A percentile compares a stretch with the other conserved stretches of the same genome.
Evolutionary conservation across 2,888 invertebrate species (phyloP).

Genomic region (Tromatobia lineatoria): DNA sequence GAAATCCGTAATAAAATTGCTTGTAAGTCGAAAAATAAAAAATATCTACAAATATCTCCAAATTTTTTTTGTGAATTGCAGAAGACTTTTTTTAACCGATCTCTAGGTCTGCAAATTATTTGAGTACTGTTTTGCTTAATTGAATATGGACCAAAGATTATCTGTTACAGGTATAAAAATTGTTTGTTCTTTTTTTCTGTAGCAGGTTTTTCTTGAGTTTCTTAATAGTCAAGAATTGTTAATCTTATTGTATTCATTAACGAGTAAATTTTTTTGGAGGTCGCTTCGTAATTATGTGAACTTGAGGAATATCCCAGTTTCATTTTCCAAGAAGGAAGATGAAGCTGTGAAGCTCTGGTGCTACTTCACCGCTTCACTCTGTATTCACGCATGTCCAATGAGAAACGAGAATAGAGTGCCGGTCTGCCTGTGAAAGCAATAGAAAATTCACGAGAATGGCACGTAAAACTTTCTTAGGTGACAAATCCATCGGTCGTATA

Average conservation of each 20-base stretch:
- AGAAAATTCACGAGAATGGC: slow-evolving; percentile 75
- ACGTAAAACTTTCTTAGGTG: slow-evolving; percentile 80
- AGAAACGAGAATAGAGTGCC: slow-evolving; percentile 27
- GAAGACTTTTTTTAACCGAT: too few relatives aligned
- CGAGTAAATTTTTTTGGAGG: neutral
- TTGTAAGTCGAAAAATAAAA: too few relatives aligned
- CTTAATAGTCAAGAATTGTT: neutral
- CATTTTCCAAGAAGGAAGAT: neutral
- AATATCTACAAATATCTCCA: too few relatives aligned
- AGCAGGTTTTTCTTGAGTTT: neutral
- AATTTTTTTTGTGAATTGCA: neutral
- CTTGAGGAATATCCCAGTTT: neutral
- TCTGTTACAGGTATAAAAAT: too few relatives aligned
- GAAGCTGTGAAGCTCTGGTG: neutral
- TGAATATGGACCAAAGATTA: too few relatives aligned
- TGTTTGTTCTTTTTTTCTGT: neutral
- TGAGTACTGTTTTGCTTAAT: too few relatives aligned
- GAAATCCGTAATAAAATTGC: too few relatives aligned
- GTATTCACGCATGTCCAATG: slow-evolving; percentile 29
- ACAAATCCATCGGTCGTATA: slow-evolving; percentile 82
- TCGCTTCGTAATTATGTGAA: neutral
- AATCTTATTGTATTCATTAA: neutral
- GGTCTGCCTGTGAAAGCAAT: slow-evolving; percentile 10
- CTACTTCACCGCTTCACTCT: neutral
- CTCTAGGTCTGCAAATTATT: too few relatives aligned